phyloP scores from a whole-genome alignment of 2,888 invertebrate genomes.

The Odontomyia ornata region DNA sequence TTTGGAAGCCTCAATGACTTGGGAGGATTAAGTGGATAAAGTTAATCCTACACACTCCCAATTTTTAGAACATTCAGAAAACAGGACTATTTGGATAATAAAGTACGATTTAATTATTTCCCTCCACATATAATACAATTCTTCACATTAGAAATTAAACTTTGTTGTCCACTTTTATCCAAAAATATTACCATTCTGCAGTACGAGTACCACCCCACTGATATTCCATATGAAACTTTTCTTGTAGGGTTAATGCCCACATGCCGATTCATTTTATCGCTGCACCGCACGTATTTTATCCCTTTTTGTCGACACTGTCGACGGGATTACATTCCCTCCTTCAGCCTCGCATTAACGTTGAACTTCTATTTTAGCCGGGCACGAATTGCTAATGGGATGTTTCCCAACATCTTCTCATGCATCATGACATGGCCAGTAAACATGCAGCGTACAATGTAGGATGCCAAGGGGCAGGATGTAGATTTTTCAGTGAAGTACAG shows the following conservation, averaged over 20 bases:
- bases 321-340: background rate
- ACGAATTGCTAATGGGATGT: slow-evolving; percentile 37
- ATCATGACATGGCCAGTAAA: slow-evolving; percentile 19
- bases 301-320: slow-evolving; percentile 22
- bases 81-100: too few relatives aligned
- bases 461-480: slow-evolving; percentile 24
- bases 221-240: too few relatives aligned
- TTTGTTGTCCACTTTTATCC: too few relatives aligned
- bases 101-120: too few relatives aligned
- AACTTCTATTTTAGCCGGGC: background rate
- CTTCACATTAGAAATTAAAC: too few relatives aligned
- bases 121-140: too few relatives aligned
- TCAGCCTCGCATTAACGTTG: background rate
- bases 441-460: background rate
- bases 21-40: background rate
- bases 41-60: background rate
- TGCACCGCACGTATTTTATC: background rate
- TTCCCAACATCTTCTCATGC: slow-evolving; percentile 2
- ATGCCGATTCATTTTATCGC: background rate
- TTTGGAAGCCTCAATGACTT: background rate
- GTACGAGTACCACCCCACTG: too few relatives aligned
- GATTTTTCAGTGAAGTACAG: background rate
- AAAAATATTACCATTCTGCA: too few relatives aligned
- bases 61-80: too few relatives aligned
- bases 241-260: slow-evolving; percentile 14